These are phyloP conservation scores for Phortica magna DNA, from an alignment of 2,888 invertebrate species.

Conservation along the genomic window DNA sequence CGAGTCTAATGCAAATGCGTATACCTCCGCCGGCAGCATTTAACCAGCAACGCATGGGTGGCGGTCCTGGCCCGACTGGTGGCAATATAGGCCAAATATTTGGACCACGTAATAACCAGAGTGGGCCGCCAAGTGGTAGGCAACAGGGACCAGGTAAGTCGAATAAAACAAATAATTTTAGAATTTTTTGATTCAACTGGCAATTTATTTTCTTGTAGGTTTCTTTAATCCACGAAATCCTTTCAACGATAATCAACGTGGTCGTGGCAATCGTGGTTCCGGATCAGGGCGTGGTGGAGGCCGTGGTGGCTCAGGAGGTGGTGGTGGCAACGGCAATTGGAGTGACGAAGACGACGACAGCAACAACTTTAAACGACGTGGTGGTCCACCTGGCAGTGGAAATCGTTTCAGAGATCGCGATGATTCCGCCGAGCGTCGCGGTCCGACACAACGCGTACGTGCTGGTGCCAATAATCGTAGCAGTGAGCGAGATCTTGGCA, in stretches of 20 bases:
- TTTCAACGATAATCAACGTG: conserved; percentile 68
- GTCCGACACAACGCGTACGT: conserved; percentile 42
- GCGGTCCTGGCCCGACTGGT: conserved; percentile 50
- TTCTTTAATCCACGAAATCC: conserved; percentile 74
- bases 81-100: conserved; percentile 57
- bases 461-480: conserved; percentile 51
- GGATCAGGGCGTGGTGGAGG: conserved; percentile 50
- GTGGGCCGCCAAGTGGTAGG: conserved; percentile 57
- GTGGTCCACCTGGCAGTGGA: conserved; percentile 58
- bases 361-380: conserved; percentile 63
- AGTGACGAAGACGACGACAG: conserved; percentile 73
- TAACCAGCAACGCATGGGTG: conserved; percentile 67
- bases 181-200: neutral
- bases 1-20: conserved; percentile 76
- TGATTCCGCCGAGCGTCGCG: conserved; percentile 61
- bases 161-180: neutral
- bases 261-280: conserved; percentile 52
- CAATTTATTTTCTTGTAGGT: conserved; percentile 49
- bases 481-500: conserved; percentile 60
- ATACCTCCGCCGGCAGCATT: conserved; percentile 75
- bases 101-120: conserved; percentile 30
- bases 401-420: conserved; percentile 70
- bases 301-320: conserved; percentile 60
- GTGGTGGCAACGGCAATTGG: conserved; percentile 68
- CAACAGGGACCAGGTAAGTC: conserved; percentile 69